These are phyloP conservation scores for Takifugu rubripes DNA, from an alignment of 2,797 vertebrate genomes.

Conservation along the genomic window DNA sequence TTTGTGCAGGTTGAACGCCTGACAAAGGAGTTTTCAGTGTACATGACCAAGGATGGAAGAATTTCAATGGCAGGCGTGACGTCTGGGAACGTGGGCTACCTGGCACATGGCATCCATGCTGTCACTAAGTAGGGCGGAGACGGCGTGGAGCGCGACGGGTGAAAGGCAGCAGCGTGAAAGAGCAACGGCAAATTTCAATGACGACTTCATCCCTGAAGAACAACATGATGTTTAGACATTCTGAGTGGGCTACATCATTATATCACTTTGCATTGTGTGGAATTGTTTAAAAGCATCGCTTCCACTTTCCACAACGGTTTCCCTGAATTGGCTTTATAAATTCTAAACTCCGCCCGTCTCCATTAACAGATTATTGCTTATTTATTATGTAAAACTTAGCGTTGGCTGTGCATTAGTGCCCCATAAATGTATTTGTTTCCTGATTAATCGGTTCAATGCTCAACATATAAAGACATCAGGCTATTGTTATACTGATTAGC, in stretches of 20 bases:
- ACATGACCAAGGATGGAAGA: constrained; percentile 97
- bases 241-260: constrained; percentile 43
- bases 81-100: constrained; percentile 87
- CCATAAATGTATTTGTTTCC: constrained; percentile 26
- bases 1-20: constrained; percentile 85
- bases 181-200: constrained; percentile 30
- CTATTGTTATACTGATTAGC: too few relatives aligned
- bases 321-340: constrained; percentile 9
- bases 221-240: constrained; percentile 30
- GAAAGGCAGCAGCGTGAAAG: constrained; percentile 37
- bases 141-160: constrained; percentile 28
- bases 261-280: constrained; percentile 4
- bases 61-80: constrained; percentile 94
- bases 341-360: neutral
- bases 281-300: neutral
- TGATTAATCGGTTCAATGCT: constrained; percentile 13
- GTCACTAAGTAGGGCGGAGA: constrained; percentile 84
- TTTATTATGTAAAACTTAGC: constrained; percentile 50
- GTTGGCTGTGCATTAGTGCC: constrained; percentile 25
- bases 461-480: constrained; percentile 1
- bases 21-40: constrained; percentile 92
- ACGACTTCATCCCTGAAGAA: constrained; percentile 32
- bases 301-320: constrained; percentile 6
- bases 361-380: constrained; percentile 33
- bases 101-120: constrained; percentile 90